These are phyloP conservation scores for Styela clava DNA, from an alignment of 23 tunicate species.

Conservation along the genomic window DNA sequence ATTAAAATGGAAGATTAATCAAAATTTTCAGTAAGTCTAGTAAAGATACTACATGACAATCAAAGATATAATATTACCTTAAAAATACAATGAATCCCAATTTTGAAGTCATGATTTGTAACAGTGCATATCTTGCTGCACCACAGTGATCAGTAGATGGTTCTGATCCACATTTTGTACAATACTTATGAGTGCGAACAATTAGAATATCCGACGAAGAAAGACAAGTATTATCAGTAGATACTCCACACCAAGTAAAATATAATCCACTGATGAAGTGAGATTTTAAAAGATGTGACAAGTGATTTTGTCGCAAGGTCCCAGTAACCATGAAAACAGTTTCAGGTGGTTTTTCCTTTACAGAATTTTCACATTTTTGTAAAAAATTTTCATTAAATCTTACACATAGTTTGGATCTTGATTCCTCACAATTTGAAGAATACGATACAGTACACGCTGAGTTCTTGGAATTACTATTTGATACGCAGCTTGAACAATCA, in stretches of 20 bases:
- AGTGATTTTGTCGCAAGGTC: not conserved
- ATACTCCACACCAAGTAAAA: not conserved
- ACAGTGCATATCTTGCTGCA: not conserved
- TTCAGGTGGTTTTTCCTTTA: not conserved
- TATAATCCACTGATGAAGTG: not conserved
- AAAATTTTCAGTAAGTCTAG: too few relatives aligned
- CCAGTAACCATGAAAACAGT: not conserved
- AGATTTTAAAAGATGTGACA: not conserved
- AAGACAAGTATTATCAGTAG: not conserved
- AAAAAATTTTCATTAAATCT: not conserved
- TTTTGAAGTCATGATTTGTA: not conserved
- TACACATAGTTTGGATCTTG: not conserved
- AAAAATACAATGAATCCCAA: not conserved
- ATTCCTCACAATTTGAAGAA: not conserved
- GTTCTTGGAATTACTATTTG: not conserved
- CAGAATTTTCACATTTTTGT: not conserved
- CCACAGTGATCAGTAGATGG: not conserved
- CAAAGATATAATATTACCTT: not conserved
- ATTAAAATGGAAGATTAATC: too few relatives aligned
- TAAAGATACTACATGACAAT: too few relatives aligned
- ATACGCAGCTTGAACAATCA: not conserved
- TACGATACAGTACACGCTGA: not conserved
- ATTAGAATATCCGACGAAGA: not conserved
- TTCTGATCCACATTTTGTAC: not conserved
- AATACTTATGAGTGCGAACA: not conserved